Conservation (phyloP, 2,888 invertebrate genomes). For the Ectemnius continuus region DNA sequence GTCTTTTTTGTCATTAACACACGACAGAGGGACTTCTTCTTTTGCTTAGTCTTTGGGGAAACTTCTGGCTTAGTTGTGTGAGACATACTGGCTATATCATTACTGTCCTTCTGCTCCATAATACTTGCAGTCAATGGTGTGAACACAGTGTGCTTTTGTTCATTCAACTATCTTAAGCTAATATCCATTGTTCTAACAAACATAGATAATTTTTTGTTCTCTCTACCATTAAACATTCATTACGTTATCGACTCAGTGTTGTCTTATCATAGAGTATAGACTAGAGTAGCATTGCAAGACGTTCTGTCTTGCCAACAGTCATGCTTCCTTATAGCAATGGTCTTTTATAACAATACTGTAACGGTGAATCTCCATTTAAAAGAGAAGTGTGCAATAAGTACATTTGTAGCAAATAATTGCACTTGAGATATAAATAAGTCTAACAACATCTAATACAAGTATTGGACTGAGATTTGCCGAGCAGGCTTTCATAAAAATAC, state of each 20-base stretch:
- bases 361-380: slow-evolving; percentile 8
- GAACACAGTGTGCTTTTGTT: slow-evolving; percentile 2
- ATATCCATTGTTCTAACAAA: neutral
- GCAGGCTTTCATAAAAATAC: no score
- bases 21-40: slow-evolving; percentile 76
- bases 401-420: slow-evolving; percentile 25
- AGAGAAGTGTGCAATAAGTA: slow-evolving; percentile 22
- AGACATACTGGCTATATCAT: slow-evolving; percentile 50
- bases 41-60: slow-evolving; percentile 73
- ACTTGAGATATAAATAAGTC: slow-evolving; percentile 32
- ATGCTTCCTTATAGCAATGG: slow-evolving; percentile 10
- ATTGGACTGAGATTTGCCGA: no score
- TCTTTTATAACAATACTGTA: slow-evolving; percentile 23
- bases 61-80: slow-evolving; percentile 59
- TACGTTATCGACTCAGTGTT: slow-evolving; percentile 10
- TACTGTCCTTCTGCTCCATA: slow-evolving; percentile 69
- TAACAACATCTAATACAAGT: slow-evolving; percentile 17
- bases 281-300: slow-evolving; percentile 34
- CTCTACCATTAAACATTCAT: slow-evolving; percentile 15
- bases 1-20: slow-evolving; percentile 76
- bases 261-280: slow-evolving; percentile 31
- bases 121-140: slow-evolving; percentile 37
- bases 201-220: neutral
- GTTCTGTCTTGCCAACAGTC: slow-evolving; percentile 24
- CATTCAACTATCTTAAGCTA: neutral